phyloP scores from a whole-genome alignment of 2,797 vertebrate genomes.

The Gymnodraco acuticeps region DNA sequence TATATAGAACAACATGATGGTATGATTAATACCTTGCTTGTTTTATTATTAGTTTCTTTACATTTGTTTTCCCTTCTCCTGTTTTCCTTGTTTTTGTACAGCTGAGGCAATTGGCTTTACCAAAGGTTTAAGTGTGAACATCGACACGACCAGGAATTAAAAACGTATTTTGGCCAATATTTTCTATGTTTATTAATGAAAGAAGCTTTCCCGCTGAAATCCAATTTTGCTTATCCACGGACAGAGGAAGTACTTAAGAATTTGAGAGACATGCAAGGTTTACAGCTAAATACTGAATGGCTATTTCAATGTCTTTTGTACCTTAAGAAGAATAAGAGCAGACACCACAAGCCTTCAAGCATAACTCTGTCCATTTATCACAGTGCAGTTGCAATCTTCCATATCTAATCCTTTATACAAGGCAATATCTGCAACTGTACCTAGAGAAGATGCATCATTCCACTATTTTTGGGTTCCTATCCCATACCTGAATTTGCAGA shows the following conservation, averaged over 20 bases:
- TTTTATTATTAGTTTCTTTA: conserved; percentile 61
- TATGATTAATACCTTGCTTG: conserved; percentile 60
- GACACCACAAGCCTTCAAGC: conserved; percentile 32
- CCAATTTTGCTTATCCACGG: conserved; percentile 14
- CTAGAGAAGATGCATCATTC: neutral
- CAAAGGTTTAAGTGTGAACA: conserved; percentile 20
- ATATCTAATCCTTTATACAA: neutral
- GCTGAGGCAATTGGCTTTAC: conserved; percentile 5
- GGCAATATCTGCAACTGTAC: neutral
- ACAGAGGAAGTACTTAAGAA: conserved; percentile 29
- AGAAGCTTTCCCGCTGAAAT: neutral
- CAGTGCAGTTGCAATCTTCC: neutral
- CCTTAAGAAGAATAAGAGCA: conserved; percentile 25
- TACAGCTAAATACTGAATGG: conserved; percentile 6
- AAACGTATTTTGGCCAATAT: conserved; percentile 10
- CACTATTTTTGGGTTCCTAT: too few relatives aligned
- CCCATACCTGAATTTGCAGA: too few relatives aligned
- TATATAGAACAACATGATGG: conserved; percentile 25
- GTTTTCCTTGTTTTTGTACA: conserved; percentile 47
- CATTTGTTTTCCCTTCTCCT: conserved; percentile 26
- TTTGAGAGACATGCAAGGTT: conserved; percentile 36
- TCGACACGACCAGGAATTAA: neutral
- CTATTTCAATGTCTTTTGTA: conserved; percentile 24
- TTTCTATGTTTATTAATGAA: conserved; percentile 17
- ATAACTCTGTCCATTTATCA: conserved; percentile 42